A percentile compares a stretch with the other conserved stretches of the same genome.
phyloP scores from a whole-genome alignment of 1,140 invertebrate species.

The Trichonephila clavipes region DNA sequence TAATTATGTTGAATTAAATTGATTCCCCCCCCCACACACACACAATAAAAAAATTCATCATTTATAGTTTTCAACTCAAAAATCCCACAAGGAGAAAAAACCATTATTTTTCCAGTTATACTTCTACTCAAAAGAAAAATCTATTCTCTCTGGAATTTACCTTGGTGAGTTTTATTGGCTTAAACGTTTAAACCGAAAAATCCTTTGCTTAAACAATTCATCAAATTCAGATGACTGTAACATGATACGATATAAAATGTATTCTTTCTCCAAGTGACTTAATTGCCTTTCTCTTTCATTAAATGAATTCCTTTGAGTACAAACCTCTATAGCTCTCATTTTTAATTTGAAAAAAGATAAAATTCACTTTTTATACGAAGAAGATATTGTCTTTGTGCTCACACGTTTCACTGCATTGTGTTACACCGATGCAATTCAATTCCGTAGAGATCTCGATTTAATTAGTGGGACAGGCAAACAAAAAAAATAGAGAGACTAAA shows the following conservation, averaged over 20 bases:
- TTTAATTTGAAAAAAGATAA: neutral
- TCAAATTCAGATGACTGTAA: neutral
- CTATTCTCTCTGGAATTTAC: too few relatives aligned
- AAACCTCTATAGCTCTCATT: neutral
- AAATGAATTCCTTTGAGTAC: neutral
- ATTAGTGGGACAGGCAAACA: conserved; percentile 22
- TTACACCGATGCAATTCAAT: neutral
- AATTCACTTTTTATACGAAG: neutral
- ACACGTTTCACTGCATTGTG: neutral
- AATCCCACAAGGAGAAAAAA: too few relatives aligned
- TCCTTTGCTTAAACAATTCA: neutral
- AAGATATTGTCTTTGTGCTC: neutral
- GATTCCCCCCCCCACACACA: too few relatives aligned
- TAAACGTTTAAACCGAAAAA: neutral
- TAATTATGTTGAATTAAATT: too few relatives aligned
- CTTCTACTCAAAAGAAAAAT: too few relatives aligned
- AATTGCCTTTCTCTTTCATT: neutral
- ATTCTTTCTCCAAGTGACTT: neutral
- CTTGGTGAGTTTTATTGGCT: too few relatives aligned
- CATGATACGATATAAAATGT: neutral
- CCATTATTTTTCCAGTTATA: too few relatives aligned
- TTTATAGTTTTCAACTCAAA: too few relatives aligned
- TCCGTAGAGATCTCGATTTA: neutral
- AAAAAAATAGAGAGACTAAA: neutral
- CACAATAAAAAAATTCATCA: too few relatives aligned